Conservation (phyloP, 1,140 invertebrate genomes). For the Monomorium pharaonis region DNA sequence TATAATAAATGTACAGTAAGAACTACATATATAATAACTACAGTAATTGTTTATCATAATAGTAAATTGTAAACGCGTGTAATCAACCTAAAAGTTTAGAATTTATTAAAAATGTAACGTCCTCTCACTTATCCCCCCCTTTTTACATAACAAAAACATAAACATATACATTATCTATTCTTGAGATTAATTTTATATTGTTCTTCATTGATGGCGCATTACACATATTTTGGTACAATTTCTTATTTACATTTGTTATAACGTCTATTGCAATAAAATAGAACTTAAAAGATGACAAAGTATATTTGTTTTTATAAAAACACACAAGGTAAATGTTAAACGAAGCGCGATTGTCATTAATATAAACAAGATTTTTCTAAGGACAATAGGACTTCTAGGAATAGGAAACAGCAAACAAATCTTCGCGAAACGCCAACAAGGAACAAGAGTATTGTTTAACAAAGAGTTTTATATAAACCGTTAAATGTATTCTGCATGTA, state of each 20-base stretch:
- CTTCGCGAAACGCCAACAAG: conserved; percentile 15
- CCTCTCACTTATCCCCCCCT: background rate
- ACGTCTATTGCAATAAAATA: conserved; percentile 13
- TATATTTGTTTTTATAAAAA: conserved; percentile 3
- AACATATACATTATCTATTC: conserved; percentile 3
- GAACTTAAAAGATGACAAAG: background rate
- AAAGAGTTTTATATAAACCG: conserved; percentile 14
- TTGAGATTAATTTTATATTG: conserved; percentile 29
- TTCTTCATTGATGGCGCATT: background rate
- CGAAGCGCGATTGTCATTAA: background rate
- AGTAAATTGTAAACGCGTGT: conserved; percentile 4
- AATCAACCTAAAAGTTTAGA: background rate
- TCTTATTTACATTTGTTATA: conserved; percentile 27
- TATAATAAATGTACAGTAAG: background rate
- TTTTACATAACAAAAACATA: background rate
- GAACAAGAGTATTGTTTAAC: conserved; percentile 22
- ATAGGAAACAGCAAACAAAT: background rate
- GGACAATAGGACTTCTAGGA: background rate
- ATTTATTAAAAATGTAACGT: conserved; percentile 26
- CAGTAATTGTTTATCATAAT: conserved; percentile 5
- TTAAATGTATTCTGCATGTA: background rate
- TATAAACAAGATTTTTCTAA: background rate
- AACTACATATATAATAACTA: conserved; percentile 18
- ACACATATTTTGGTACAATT: conserved; percentile 8
- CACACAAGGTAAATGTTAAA: background rate